Percentiles rank a stretch among this genome's conserved stretches.
Conservation (phyloP, 2,888 invertebrate species). For the Trachelus stipa region DNA sequence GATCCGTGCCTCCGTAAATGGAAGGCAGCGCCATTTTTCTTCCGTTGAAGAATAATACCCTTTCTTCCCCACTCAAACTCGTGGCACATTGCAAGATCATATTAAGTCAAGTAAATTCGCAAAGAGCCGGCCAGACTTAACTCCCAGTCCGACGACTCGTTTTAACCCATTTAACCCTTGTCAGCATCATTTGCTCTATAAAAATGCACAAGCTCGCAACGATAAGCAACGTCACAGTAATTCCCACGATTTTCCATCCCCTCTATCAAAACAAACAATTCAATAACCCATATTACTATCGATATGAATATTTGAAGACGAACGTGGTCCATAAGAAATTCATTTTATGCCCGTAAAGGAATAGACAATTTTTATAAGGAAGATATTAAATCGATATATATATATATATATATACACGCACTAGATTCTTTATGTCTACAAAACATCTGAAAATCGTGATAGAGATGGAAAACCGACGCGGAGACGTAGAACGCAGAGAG, state of each 20-base stretch:
- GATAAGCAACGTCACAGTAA: background rate
- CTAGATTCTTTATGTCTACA: background rate
- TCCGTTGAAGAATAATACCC: background rate
- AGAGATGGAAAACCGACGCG: background rate
- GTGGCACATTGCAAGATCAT: background rate
- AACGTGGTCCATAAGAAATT: background rate
- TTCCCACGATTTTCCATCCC: background rate
- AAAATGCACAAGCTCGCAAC: background rate
- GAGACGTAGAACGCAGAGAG: slow-evolving; percentile 59
- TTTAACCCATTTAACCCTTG: background rate
- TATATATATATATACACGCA: too few species aligned
- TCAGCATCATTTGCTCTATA: background rate
- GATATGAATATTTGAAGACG: background rate
- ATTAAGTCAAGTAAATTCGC: background rate
- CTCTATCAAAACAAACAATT: background rate
- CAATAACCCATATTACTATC: background rate
- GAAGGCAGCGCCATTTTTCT: background rate
- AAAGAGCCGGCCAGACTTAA: background rate
- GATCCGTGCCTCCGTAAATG: background rate
- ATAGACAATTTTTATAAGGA: background rate
- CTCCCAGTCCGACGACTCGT: background rate
- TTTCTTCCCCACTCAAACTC: background rate
- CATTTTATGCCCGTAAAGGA: background rate
- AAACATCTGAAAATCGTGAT: background rate
- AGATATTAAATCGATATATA: background rate